Conservation (phyloP, 2,797 vertebrate genomes). For the Ceryle rudis region DNA sequence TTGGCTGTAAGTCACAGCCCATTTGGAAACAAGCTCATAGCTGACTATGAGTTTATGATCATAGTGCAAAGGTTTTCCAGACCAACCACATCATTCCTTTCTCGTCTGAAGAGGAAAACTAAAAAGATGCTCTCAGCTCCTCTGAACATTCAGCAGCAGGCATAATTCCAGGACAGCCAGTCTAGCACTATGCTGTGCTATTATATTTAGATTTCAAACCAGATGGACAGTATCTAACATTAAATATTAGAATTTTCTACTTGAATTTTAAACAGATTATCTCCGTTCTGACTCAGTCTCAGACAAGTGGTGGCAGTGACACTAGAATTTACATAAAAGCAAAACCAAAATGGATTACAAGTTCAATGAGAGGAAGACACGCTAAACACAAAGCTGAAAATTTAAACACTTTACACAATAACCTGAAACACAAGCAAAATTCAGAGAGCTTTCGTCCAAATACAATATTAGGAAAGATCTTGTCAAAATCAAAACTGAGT, state of each 20-base stretch:
- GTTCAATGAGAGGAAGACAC: neutral
- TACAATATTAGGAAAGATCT: neutral
- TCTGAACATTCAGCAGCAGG: neutral
- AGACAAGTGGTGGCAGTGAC: neutral
- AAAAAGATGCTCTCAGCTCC: neutral
- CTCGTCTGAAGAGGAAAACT: neutral
- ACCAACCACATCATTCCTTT: neutral
- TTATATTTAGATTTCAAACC: slow-evolving; percentile 6
- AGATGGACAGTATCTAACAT: neutral
- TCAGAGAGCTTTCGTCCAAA: neutral
- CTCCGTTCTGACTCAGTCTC: neutral
- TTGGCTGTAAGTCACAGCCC: neutral
- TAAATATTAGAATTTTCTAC: neutral
- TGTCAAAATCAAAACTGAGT: neutral
- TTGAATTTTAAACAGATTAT: neutral
- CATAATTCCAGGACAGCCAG: neutral
- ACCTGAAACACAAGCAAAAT: neutral
- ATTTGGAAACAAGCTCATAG: neutral
- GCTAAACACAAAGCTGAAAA: neutral
- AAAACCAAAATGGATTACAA: neutral
- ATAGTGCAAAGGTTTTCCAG: neutral
- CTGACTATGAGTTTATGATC: neutral
- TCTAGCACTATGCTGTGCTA: neutral
- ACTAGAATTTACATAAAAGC: neutral
- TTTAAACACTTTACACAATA: neutral